Conservation (phyloP, 2,888 invertebrate species). For the Nemotelus pantherinus region DNA sequence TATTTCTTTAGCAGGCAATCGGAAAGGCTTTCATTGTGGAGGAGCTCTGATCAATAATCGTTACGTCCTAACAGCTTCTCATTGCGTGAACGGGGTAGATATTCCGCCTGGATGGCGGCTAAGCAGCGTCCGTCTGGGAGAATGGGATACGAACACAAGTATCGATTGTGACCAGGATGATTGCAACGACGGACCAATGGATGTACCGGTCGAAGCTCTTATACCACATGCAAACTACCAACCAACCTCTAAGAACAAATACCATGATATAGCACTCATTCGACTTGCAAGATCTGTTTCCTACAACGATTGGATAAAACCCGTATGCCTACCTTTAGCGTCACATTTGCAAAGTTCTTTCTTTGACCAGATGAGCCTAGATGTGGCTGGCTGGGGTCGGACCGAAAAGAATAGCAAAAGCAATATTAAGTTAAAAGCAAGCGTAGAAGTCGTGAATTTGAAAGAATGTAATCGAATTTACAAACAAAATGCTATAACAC, state of each 20-base stretch:
- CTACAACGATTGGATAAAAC: slow-evolving; percentile 69
- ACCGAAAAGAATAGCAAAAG: slow-evolving; percentile 65
- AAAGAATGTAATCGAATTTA: slow-evolving; percentile 69
- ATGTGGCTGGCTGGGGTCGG: slow-evolving; percentile 74
- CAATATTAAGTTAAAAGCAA: slow-evolving; percentile 68
- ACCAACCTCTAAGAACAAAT: slow-evolving; percentile 69
- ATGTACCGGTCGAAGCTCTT: slow-evolving; percentile 71
- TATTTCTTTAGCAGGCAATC: slow-evolving; percentile 21
- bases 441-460: slow-evolving; percentile 65
- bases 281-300: slow-evolving; percentile 68
- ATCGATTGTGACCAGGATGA: slow-evolving; percentile 60
- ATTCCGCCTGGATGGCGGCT: slow-evolving; percentile 40
- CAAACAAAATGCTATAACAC: slow-evolving; percentile 62
- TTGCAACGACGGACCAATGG: slow-evolving; percentile 71
- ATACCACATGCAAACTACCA: slow-evolving; percentile 75
- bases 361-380: slow-evolving; percentile 65
- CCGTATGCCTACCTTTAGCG: slow-evolving; percentile 70
- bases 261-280: slow-evolving; percentile 78
- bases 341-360: slow-evolving; percentile 58
- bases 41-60: slow-evolving; percentile 46
- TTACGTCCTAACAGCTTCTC: slow-evolving; percentile 47
- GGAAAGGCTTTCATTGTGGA: slow-evolving; percentile 71
- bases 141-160: slow-evolving; percentile 55
- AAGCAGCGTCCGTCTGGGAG: slow-evolving; percentile 47
- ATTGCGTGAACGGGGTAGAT: slow-evolving; percentile 69